Evolutionary conservation across 2,888 invertebrate genomes (phyloP).

Genomic region (Rhogogaster chlorosoma): DNA sequence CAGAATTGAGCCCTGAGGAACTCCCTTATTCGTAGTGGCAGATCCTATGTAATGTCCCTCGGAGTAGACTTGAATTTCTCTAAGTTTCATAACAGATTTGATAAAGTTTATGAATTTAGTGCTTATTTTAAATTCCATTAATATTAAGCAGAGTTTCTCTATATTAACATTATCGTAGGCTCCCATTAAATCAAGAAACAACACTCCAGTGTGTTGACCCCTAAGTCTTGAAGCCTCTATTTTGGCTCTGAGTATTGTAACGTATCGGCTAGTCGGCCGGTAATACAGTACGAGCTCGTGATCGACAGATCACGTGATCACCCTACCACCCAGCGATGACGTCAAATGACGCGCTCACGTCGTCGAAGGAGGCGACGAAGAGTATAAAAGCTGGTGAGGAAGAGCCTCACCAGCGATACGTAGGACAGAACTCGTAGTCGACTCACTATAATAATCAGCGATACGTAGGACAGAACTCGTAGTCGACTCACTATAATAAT

Average conservation of each 20-base stretch:
- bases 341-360: too few relatives aligned
- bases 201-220: not conserved
- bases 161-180: not conserved
- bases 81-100: not conserved
- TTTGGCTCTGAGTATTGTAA: not conserved
- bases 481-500: too few relatives aligned
- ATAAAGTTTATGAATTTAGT: not conserved
- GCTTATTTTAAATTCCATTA: not conserved
- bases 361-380: too few relatives aligned
- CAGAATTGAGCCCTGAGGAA: not conserved
- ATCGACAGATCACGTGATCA: too few relatives aligned
- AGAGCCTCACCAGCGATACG: too few relatives aligned
- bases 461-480: too few relatives aligned
- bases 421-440: too few relatives aligned
- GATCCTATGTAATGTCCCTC: not conserved
- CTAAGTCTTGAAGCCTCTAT: not conserved
- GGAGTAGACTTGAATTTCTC: not conserved
- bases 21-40: not conserved
- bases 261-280: too few relatives aligned
- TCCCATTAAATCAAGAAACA: not conserved
- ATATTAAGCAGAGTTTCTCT: not conserved
- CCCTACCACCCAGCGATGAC: too few relatives aligned
- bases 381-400: too few relatives aligned
- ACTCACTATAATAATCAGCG: too few relatives aligned
- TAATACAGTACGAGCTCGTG: too few relatives aligned